phyloP scores from a whole-genome alignment of 92 coral and sea anemone genomes.

The Phenganax subtilis region DNA sequence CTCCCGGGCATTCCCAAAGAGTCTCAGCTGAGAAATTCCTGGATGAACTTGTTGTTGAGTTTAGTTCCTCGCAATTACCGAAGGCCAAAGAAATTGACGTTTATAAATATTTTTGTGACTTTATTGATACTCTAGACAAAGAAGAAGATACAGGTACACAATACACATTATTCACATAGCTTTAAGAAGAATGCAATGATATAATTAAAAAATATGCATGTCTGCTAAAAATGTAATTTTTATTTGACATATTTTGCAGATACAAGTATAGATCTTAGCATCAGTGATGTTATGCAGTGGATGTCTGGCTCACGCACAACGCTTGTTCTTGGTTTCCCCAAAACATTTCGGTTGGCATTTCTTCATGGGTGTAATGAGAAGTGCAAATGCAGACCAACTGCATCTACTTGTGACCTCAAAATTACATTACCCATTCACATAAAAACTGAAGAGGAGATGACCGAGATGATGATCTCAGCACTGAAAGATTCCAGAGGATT shows the following conservation, averaged over 20 bases:
- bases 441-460: not conserved
- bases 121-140: not conserved
- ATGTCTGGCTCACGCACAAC: constrained; percentile 1
- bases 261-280: not conserved
- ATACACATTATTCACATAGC: too few species aligned
- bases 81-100: constrained; percentile 11
- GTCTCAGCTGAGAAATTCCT: not conserved
- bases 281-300: not conserved
- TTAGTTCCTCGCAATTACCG: not conserved
- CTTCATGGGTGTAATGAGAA: not conserved
- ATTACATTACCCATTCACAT: not conserved
- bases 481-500: constrained; percentile 1
- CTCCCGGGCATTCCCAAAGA: not conserved
- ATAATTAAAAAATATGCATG: too few species aligned
- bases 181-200: too few species aligned
- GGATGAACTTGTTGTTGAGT: constrained; percentile 1
- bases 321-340: not conserved
- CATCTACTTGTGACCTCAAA: constrained; percentile 1
- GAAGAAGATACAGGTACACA: not conserved
- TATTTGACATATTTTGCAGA: not conserved
- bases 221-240: too few species aligned
- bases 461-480: not conserved
- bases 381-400: not conserved
- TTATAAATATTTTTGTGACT: constrained; percentile 17
- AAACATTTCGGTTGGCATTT: constrained; percentile 6